Base-by-base conservation (phyloP, 2,113 vertebrate genomes). In the Pygoscelis adeliae region DNA sequence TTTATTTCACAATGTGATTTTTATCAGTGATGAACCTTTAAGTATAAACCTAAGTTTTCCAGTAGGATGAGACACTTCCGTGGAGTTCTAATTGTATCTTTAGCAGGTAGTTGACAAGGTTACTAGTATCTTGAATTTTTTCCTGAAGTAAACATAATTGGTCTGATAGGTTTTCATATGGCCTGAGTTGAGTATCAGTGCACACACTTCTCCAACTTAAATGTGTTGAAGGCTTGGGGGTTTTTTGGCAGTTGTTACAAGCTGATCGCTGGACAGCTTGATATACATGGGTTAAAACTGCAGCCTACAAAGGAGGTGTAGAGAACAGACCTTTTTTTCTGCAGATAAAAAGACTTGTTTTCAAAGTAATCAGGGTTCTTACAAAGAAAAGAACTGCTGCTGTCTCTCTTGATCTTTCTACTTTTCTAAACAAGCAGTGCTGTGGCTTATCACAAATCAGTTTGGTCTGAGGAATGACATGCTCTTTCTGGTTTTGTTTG, bases 81-180 rank as follows among this genome's bases (percentile, higher is more conserved):
- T 56, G 19, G 42, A 36, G 17, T 62, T 78, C 9, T 73, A 17
- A 17, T 56, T 56, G 3, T 19, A 27, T 65, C 40, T 88, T 83
- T 77, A 83, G 36, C 32, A 34, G 14, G 2, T 61, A 15, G 19
- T 30, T 0, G 1, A 49, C 6, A 15, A 52, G 29, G 52, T 47
- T 87, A 50, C 13, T 55, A 20, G 1, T 62, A 38, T n/a, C 46
- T 53, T 61, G 32, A 34, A 2, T 66, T 49, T n/a, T 72, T 53
- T 38, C 7, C 36, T 74, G 66, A 55, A 59, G 50, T 52, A 66
- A 84, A 5, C 2, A 1, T 70, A 34, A 18, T n/a, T 66, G 26
- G 5, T n/a, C 7, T 77, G 36, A 30, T 65, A 63, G 27, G 20
- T 83, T 92, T 58, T 88, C 2, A 2, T 61, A 4, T 27, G 42